These are phyloP conservation scores for Leucophenga varia DNA, from an alignment of 1,140 invertebrate species.

Conservation along the genomic window DNA sequence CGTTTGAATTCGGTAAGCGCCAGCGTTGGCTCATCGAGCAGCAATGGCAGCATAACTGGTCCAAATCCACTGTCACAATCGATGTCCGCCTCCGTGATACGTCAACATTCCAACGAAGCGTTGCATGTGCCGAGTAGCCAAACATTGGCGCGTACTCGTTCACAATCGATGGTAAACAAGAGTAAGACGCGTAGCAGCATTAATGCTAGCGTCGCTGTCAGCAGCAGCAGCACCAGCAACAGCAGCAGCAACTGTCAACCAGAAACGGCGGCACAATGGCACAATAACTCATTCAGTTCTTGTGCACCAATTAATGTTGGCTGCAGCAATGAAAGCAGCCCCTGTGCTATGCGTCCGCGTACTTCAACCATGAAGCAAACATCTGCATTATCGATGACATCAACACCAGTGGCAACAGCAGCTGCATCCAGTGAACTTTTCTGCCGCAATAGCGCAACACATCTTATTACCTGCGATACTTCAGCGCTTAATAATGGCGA, in stretches of 20 bases:
- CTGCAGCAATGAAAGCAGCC: too few species aligned
- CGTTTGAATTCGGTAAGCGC: conserved; percentile 51
- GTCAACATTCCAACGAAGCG: conserved; percentile 25
- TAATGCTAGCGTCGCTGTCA: conserved; percentile 5
- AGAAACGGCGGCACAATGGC: conserved; percentile 18
- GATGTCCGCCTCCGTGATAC: conserved; percentile 59
- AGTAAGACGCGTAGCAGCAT: conserved; percentile 18
- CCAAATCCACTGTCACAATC: conserved; percentile 59
- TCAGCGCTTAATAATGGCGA: conserved; percentile 22
- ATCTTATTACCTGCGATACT: conserved; percentile 37
- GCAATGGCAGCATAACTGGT: conserved; percentile 23
- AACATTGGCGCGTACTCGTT: conserved; percentile 38
- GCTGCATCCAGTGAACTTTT: background rate
- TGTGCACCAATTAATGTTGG: too few species aligned
- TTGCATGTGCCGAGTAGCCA: conserved; percentile 12
- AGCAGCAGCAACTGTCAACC: conserved; percentile 10
- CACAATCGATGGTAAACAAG: conserved; percentile 42
- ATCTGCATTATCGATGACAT: conserved; percentile 1
- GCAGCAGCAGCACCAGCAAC: conserved; percentile 3
- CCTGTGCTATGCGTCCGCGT: conserved; percentile 32
- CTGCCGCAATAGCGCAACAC: background rate
- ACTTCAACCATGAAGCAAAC: conserved; percentile 33
- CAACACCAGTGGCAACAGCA: conserved; percentile 1
- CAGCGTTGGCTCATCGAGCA: conserved; percentile 9
- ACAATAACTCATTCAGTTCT: too few species aligned